Base-by-base conservation (phyloP, 2,888 invertebrate species). In the Tetramorium bicarinatum region DNA sequence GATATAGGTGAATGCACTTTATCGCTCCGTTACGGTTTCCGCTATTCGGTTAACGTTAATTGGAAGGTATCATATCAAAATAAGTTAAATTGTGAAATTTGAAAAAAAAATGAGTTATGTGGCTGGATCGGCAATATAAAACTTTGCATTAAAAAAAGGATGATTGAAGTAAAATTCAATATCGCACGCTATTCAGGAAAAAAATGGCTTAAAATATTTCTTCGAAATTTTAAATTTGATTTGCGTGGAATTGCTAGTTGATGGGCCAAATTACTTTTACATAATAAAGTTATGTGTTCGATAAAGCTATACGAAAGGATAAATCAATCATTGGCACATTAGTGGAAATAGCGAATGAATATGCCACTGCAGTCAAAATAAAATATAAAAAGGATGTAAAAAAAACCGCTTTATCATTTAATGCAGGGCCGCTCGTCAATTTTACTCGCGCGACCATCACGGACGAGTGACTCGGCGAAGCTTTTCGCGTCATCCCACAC, bases 401-500 rank as follows among this genome's bases (percentile, higher is more conserved):
- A 29, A 77, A 54, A 71, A 59, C 1, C 25, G 59, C 72, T 80
- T 72, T 72, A 80, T 80, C 79, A 80, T 80, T 79, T 80, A 80
- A 80, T 80, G 79, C 72, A 72, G 59, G 79, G 38, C n/a, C 71
- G 56, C 79, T 59, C 79, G 79, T 80, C 79, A 80, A 72, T 80
- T 72, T 80, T 59, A 41, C 29, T 72, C 38, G 72, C 72, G 59
- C 79, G 59, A 80, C 79, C 72, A 72, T 59, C 79, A 72, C 59
- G 59, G 72, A 59, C 72, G 79, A 61, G 59, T 61, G 72, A 72
- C 79, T 80, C 47, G 56, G 38, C 72, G 79, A 47, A 80, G 79
- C 72, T 80, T 80, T 80, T 80, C 79, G 79, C 79, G 79, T 80
- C 79, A 77, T 54, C 67, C 67, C 67, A 9, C 41, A 52, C 41